Base-by-base conservation (phyloP, 2,888 invertebrate genomes). In the Coremacera marginata region DNA sequence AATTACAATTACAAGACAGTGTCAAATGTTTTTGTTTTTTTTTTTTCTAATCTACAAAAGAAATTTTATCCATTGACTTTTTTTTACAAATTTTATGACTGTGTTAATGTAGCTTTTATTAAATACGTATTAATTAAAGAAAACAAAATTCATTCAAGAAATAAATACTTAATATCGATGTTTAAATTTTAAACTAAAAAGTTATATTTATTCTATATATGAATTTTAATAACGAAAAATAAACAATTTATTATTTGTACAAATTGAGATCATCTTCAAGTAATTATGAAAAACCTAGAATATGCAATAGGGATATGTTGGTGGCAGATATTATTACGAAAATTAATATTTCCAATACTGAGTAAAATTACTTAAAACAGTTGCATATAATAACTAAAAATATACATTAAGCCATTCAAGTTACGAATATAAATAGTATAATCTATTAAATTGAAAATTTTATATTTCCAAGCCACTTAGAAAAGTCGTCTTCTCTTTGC, bases 401-500 rank as follows among this genome's bases (percentile, higher is more conserved):
- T 60, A 14, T 57, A 57, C 8, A 4, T 57, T 2, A 19, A 1
- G 5, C 60, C 60, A 27, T 27, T 60, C 16, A 60, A 25, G 14
- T 60, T 27, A 27, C 31, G 27, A 60, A 4, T 22, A 57, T 19
- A 60, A 14, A 25, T 22, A 60, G 3, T 27, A 25, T 63, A 25
- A 16, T 22, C 5, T 22, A 67, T 16, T 67, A 67, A n/a, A 37
- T 37, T 34, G 7, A 8, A 68, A 22, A 51, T 8, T 0, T 2
- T n/a, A 7, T 16, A 9, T 37, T 22, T 37, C 5, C 9, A 34
- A 31, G 14, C 0, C n/a, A n/a, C 65, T 78, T 77, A 81, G 63
- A 75, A 78, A 62, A 81, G 57, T 62, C 80, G 78, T 75, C 80
- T 82, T 75, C 81, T 79, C 72, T 81, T 82, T 22, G 71, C 60